These are phyloP conservation scores for Ispidina picta DNA, from an alignment of 2,797 vertebrate genomes.

Conservation along the genomic window DNA sequence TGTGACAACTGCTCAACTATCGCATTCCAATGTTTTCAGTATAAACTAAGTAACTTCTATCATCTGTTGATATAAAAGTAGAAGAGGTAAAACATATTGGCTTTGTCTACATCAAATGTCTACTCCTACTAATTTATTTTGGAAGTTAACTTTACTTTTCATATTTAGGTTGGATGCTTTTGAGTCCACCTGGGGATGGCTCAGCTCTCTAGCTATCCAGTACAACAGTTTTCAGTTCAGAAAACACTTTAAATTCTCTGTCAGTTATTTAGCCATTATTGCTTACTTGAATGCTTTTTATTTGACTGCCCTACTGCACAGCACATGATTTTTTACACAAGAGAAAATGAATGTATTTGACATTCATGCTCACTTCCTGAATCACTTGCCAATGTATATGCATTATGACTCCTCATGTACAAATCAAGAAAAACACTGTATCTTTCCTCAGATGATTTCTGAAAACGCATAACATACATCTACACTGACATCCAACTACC, in stretches of 20 bases:
- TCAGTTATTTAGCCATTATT: background rate
- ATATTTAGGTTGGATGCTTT: conserved; percentile 58
- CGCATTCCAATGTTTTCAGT: conserved; percentile 63
- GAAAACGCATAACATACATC: background rate
- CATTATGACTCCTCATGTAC: background rate
- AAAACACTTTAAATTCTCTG: conserved; percentile 4
- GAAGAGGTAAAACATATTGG: conserved; percentile 56
- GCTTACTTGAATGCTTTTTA: background rate
- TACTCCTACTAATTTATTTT: conserved; percentile 58
- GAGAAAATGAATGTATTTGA: background rate
- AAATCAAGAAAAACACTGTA: background rate
- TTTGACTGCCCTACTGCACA: background rate
- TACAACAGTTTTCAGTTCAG: background rate
- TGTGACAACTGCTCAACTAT: conserved; percentile 51
- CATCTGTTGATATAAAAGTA: conserved; percentile 63
- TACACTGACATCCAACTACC: background rate
- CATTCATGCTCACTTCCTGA: background rate
- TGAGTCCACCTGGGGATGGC: conserved; percentile 36
- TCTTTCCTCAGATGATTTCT: background rate
- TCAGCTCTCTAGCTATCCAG: background rate
- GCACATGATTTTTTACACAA: background rate
- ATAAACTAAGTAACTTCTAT: conserved; percentile 58
- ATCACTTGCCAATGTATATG: background rate
- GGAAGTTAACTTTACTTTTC: conserved; percentile 32
- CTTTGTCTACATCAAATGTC: conserved; percentile 53